phyloP scores from a whole-genome alignment of 2,888 invertebrate species.

The Drymonia ruficornis region DNA sequence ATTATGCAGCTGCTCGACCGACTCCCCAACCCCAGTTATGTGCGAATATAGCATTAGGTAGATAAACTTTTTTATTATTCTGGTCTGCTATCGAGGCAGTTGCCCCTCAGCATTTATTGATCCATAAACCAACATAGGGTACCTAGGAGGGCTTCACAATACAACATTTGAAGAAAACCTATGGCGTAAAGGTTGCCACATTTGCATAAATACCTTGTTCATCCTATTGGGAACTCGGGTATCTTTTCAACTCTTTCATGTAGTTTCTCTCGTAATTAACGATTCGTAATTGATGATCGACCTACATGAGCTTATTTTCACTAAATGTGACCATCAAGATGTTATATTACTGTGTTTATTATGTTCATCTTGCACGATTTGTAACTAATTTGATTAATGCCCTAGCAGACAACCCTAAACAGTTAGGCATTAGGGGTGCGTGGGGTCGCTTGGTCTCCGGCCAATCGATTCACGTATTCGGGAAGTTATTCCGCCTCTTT shows the following conservation, averaged over 20 bases:
- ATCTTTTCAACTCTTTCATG: too few relatives aligned
- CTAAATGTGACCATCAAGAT: too few relatives aligned
- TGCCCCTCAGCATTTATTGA: constrained; percentile 67
- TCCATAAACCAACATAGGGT: constrained; percentile 58
- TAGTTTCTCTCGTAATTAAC: too few relatives aligned
- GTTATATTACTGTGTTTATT: too few relatives aligned
- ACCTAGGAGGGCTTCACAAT: constrained; percentile 53
- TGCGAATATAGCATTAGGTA: constrained; percentile 20
- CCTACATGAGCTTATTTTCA: too few relatives aligned
- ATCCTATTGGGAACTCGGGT: too few relatives aligned
- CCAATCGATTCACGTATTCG: constrained; percentile 77
- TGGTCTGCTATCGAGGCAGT: constrained; percentile 40
- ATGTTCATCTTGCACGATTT: constrained; percentile 21
- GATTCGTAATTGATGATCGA: too few relatives aligned
- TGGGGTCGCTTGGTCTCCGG: constrained; percentile 54
- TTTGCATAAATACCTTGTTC: too few relatives aligned
- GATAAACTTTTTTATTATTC: constrained; percentile 45
- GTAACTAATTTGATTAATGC: constrained; percentile 41
- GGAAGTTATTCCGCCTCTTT: constrained; percentile 61
- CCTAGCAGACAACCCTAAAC: constrained; percentile 54
- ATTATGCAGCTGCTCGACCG: constrained; percentile 28
- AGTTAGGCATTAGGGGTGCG: constrained; percentile 68
- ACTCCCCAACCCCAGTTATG: constrained; percentile 19
- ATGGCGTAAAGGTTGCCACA: neutral
- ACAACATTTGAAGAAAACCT: constrained; percentile 18